Conservation (phyloP, 2,888 invertebrate genomes). For the Drosophila villosipedis region DNA sequence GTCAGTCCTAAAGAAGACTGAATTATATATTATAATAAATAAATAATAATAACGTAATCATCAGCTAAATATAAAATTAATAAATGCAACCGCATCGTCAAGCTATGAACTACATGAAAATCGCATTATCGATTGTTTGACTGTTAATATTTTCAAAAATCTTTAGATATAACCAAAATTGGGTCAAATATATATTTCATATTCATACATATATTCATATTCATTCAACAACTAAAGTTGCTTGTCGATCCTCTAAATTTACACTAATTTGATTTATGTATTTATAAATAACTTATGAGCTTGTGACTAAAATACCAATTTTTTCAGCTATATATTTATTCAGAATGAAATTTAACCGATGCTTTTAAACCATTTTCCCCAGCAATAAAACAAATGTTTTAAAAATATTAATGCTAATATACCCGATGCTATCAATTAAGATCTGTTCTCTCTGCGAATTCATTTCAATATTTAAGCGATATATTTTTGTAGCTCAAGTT, state of each 20-base stretch:
- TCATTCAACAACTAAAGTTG: background rate
- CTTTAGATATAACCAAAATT: background rate
- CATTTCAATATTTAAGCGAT: background rate
- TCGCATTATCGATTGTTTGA: background rate
- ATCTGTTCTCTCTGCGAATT: background rate
- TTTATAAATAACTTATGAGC: slow-evolving; percentile 7
- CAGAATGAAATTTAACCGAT: background rate
- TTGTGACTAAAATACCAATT: background rate
- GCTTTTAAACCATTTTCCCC: slow-evolving; percentile 4
- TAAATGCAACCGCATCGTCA: background rate
- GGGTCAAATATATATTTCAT: background rate
- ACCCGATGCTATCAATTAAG: background rate
- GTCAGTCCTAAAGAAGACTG: background rate
- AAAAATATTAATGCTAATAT: background rate
- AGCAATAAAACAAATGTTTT: background rate
- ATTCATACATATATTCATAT: background rate
- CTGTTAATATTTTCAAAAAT: background rate
- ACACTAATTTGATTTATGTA: background rate
- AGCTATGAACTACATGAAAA: background rate
- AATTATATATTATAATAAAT: background rate
- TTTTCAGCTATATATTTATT: background rate
- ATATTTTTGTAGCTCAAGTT: background rate
- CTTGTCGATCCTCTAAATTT: background rate
- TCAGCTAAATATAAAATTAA: background rate
- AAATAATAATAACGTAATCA: background rate